These are phyloP conservation scores for Synergus itoensis DNA, from an alignment of 2,888 invertebrate species.

Conservation along the genomic window DNA sequence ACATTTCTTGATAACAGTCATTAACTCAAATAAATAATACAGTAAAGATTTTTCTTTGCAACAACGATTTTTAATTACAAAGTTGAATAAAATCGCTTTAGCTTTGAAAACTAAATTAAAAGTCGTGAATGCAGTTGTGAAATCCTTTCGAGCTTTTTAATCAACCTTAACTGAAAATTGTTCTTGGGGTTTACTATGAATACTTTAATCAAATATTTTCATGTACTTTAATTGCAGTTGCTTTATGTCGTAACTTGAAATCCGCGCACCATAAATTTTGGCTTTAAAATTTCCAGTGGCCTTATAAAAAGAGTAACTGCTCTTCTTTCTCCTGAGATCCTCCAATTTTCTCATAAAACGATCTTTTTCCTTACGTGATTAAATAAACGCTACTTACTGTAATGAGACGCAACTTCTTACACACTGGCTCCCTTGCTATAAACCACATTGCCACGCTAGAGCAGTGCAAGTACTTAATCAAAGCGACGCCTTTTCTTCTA, in stretches of 20 bases:
- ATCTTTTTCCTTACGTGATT: slow-evolving; percentile 21
- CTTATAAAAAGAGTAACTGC: slow-evolving; percentile 14
- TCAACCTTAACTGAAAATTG: too few species aligned
- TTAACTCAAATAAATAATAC: too few species aligned
- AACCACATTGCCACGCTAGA: slow-evolving; percentile 32
- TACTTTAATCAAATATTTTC: not conserved
- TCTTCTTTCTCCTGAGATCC: slow-evolving; percentile 12
- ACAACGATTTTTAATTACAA: not conserved
- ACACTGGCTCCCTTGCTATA: not conserved
- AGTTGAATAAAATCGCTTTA: not conserved
- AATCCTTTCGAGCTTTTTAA: too few species aligned
- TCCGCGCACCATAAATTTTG: not conserved
- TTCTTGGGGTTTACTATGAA: not conserved
- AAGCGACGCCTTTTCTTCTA: slow-evolving; percentile 21
- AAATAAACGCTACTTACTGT: slow-evolving; percentile 35
- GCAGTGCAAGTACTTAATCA: slow-evolving; percentile 23
- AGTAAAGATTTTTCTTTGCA: too few species aligned
- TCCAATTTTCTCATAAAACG: slow-evolving; percentile 24
- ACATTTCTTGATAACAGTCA: not conserved
- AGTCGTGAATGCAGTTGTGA: too few species aligned
- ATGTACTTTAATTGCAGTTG: not conserved
- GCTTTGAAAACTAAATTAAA: too few species aligned
- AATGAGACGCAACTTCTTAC: slow-evolving; percentile 29
- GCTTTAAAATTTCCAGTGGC: not conserved
- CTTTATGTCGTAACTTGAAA: not conserved